Conservation (phyloP, 1,140 invertebrate genomes). For the Drosophila funebris region DNA sequence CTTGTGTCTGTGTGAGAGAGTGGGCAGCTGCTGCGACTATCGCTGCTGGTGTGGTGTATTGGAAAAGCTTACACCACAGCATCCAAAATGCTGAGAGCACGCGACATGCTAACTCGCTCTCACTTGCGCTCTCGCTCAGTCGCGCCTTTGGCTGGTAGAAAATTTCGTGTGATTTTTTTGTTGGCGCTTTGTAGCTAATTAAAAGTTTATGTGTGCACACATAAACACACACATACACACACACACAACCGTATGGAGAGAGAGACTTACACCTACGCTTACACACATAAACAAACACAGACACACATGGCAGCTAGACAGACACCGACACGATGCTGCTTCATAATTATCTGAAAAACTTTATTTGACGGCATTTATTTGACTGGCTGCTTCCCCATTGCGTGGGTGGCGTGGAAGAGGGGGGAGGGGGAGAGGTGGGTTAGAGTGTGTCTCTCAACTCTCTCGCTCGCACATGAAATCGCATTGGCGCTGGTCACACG, state of each 20-base stretch:
- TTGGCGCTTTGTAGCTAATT: slow-evolving; percentile 79
- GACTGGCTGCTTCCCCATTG: slow-evolving; percentile 64
- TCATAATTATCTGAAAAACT: slow-evolving; percentile 78
- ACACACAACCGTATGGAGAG: too few species aligned
- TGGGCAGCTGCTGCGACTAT: neutral
- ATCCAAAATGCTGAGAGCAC: neutral
- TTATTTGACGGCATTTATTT: slow-evolving; percentile 77
- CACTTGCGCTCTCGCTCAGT: neutral
- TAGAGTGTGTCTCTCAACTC: too few species aligned
- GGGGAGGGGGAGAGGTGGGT: too few species aligned
- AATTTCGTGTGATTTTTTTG: slow-evolving; percentile 44
- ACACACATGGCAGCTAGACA: slow-evolving; percentile 2
- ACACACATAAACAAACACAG: slow-evolving; percentile 15
- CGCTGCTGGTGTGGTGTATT: slow-evolving; percentile 40
- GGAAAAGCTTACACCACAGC: slow-evolving; percentile 42
- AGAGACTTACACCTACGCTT: slow-evolving; percentile 24
- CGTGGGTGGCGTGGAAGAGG: too few species aligned
- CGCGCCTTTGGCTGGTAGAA: neutral
- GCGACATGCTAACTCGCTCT: neutral
- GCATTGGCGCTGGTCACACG: neutral
- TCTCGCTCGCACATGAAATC: slow-evolving; percentile 5
- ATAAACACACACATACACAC: slow-evolving; percentile 13
- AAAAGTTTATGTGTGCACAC: slow-evolving; percentile 67
- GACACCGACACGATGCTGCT: slow-evolving; percentile 8
- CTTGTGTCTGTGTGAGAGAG: slow-evolving; percentile 14